phyloP scores from a whole-genome alignment of 2,113 vertebrate species.

The Puma concolor region DNA sequence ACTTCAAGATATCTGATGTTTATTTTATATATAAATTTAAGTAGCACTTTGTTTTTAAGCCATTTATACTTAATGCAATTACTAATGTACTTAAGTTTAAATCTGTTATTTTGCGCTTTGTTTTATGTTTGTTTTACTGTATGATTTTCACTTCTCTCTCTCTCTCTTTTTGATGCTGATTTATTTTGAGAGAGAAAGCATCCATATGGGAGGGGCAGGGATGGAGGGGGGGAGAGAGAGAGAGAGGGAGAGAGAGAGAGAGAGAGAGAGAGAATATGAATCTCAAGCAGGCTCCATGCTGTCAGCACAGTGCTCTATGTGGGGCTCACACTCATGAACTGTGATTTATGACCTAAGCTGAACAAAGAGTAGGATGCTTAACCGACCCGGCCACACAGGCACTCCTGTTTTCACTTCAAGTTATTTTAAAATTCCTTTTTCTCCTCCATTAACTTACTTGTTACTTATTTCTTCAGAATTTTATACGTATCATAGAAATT shows the following conservation, averaged over 20 bases:
- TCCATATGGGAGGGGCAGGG: no score
- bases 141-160: not conserved
- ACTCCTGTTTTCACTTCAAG: not conserved
- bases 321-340: no score
- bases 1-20: not conserved
- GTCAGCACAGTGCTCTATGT: no score
- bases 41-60: not conserved
- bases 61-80: conserved; percentile 28
- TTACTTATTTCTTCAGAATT: not conserved
- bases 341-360: no score
- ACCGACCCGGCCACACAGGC: no score
- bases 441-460: not conserved
- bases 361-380: no score
- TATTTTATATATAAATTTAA: not conserved
- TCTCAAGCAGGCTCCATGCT: no score
- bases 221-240: no score
- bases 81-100: not conserved
- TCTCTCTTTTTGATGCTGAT: no score
- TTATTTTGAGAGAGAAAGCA: no score
- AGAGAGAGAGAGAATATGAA: no score
- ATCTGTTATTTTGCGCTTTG: not conserved
- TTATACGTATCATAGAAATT: not conserved
- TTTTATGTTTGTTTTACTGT: not conserved
- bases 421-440: not conserved
- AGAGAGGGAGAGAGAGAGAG: no score